Conservation (phyloP, 2,888 invertebrate genomes). For the Galerucella nymphaeae region DNA sequence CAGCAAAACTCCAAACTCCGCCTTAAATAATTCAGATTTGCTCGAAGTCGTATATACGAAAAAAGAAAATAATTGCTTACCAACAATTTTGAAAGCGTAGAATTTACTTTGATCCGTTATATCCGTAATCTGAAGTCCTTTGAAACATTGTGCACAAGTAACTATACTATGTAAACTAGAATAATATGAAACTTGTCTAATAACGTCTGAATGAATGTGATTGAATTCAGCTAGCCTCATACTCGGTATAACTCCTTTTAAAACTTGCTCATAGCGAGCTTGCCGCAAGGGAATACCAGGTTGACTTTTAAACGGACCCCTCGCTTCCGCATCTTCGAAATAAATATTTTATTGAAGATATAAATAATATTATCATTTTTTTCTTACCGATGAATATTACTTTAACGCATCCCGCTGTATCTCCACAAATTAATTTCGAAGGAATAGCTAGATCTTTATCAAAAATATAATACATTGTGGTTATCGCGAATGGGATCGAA, state of each 20-base stretch:
- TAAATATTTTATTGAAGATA: not conserved
- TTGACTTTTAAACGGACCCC: constrained; percentile 78
- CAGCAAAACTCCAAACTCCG: constrained; percentile 74
- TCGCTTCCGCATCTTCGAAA: constrained; percentile 66
- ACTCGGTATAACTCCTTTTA: constrained; percentile 55
- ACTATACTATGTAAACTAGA: constrained; percentile 74
- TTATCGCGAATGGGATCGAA: constrained; percentile 72
- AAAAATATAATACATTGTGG: constrained; percentile 73
- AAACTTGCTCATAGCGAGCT: constrained; percentile 67
- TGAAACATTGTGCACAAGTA: constrained; percentile 67
- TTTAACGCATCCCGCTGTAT: constrained; percentile 77
- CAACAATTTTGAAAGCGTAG: constrained; percentile 65
- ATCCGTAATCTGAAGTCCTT: constrained; percentile 73
- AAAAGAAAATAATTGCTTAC: constrained; percentile 11
- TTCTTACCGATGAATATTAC: constrained; percentile 68
- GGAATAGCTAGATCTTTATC: constrained; percentile 68
- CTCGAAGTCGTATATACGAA: not conserved
- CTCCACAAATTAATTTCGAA: constrained; percentile 78
- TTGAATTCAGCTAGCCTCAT: constrained; percentile 49
- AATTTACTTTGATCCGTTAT: constrained; percentile 39
- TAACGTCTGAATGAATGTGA: constrained; percentile 53
- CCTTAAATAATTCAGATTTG: constrained; percentile 53
- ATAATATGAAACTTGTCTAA: constrained; percentile 78
- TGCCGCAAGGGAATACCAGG: constrained; percentile 71
- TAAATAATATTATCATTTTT: not conserved